Percentiles rank a stretch among this genome's conserved stretches.
These are phyloP conservation scores for Mantis religiosa DNA, from an alignment of 2,888 invertebrate genomes.

Conservation along the genomic window DNA sequence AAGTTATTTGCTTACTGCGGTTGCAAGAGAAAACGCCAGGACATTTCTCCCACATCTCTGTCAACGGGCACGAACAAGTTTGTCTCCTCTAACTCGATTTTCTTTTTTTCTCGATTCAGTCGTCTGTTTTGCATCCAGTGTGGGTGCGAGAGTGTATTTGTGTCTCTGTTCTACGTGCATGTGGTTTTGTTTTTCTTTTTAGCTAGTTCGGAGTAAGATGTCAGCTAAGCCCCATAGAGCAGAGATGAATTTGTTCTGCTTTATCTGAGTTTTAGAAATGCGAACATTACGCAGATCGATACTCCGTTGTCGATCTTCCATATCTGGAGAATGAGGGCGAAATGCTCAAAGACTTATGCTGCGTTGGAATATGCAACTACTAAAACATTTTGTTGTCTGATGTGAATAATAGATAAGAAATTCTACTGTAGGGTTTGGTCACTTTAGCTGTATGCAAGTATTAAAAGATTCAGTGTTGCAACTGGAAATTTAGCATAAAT, in stretches of 20 bases:
- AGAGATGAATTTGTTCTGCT: background rate
- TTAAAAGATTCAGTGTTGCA: no score
- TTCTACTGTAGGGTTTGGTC: no score
- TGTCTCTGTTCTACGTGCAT: background rate
- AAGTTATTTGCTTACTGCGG: background rate
- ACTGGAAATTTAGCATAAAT: no score
- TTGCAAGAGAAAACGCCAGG: background rate
- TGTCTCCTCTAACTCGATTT: background rate
- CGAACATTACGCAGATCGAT: background rate
- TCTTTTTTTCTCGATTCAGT: background rate
- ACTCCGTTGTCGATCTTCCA: background rate
- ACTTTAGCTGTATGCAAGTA: no score
- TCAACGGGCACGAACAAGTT: background rate
- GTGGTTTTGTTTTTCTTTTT: background rate
- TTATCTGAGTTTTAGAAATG: background rate
- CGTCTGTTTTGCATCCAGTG: background rate
- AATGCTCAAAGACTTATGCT: no score
- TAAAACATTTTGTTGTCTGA: no score
- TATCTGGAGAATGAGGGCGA: no score
- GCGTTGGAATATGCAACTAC: no score
- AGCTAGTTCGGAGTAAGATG: background rate
- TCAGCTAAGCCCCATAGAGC: background rate
- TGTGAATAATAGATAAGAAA: no score
- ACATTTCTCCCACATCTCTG: background rate
- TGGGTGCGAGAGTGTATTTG: background rate